Conservation (phyloP, 2,797 vertebrate genomes). For the Muraenolepis orangiensis region DNA sequence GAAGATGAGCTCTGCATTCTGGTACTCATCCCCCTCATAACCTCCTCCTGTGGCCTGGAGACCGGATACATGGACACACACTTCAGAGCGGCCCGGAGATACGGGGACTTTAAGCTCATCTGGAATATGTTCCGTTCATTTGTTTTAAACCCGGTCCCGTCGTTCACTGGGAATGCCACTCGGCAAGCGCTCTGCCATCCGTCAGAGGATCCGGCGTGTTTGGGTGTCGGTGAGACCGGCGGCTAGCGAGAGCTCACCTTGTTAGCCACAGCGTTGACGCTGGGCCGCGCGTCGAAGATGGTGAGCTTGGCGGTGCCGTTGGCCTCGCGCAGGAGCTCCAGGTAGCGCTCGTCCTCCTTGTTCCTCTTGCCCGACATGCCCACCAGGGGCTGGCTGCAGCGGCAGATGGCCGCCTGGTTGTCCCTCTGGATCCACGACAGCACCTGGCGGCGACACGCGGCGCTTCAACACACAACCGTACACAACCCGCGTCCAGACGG, state of each 20-base stretch:
- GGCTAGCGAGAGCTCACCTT: constrained; percentile 84
- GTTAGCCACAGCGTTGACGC: constrained; percentile 94
- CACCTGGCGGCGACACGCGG: constrained; percentile 82
- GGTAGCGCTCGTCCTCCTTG: constrained; percentile 92
- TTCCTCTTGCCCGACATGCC: constrained; percentile 97
- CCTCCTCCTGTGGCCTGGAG: constrained; percentile 93
- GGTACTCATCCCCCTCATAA: constrained; percentile 95
- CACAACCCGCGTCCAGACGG: too few species aligned
- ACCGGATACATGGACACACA: not conserved
- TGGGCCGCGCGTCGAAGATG: constrained; percentile 93
- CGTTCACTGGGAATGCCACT: too few species aligned
- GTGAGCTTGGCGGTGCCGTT: constrained; percentile 88
- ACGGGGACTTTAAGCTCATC: too few species aligned
- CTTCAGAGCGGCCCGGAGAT: too few species aligned
- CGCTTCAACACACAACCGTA: not conserved
- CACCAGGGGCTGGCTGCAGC: constrained; percentile 95
- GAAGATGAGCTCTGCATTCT: constrained; percentile 89
- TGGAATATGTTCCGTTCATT: too few species aligned
- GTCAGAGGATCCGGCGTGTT: too few species aligned
- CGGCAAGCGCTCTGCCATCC: too few species aligned
- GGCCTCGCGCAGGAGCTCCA: constrained; percentile 88
- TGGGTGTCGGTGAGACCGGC: too few species aligned
- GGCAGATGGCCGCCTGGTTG: constrained; percentile 88
- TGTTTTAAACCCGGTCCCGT: too few species aligned
- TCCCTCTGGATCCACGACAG: constrained; percentile 96